Evolutionary conservation across 2,797 vertebrate species (phyloP).

Genomic region (Myotis daubentonii): DNA sequence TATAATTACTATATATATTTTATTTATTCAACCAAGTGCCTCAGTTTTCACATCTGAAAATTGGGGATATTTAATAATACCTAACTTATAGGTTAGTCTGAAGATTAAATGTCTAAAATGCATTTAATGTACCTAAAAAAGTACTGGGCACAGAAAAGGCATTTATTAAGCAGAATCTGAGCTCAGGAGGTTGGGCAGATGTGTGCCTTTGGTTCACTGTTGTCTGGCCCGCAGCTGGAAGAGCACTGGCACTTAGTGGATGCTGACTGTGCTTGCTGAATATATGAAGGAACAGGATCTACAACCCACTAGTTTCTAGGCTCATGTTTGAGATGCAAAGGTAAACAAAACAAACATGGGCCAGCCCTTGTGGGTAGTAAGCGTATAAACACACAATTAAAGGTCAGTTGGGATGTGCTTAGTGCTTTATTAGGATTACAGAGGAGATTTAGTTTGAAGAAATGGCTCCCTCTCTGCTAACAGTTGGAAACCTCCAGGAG

Average conservation of each 20-base stretch:
- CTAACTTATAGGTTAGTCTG: background rate
- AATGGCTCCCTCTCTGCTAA: background rate
- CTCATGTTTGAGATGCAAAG: background rate
- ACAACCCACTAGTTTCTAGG: background rate
- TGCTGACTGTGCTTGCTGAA: background rate
- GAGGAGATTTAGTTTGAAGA: slow-evolving; percentile 16
- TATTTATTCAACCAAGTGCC: background rate
- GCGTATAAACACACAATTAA: background rate
- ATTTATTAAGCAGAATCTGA: background rate
- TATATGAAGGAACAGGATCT: background rate
- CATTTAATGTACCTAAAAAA: background rate
- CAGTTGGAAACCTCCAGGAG: background rate
- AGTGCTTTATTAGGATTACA: slow-evolving; percentile 1
- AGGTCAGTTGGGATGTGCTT: background rate
- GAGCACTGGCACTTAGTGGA: background rate
- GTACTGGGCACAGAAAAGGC: background rate
- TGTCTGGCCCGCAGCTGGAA: background rate
- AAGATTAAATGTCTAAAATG: slow-evolving; percentile 25
- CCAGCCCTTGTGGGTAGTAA: background rate
- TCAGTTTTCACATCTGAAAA: slow-evolving; percentile 8
- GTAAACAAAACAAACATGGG: background rate
- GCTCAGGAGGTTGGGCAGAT: background rate
- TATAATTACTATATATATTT: background rate
- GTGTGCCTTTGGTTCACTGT: background rate
- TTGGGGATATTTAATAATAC: background rate